Conservation (phyloP, 2,888 invertebrate species). For the Tenthredo amoena region DNA sequence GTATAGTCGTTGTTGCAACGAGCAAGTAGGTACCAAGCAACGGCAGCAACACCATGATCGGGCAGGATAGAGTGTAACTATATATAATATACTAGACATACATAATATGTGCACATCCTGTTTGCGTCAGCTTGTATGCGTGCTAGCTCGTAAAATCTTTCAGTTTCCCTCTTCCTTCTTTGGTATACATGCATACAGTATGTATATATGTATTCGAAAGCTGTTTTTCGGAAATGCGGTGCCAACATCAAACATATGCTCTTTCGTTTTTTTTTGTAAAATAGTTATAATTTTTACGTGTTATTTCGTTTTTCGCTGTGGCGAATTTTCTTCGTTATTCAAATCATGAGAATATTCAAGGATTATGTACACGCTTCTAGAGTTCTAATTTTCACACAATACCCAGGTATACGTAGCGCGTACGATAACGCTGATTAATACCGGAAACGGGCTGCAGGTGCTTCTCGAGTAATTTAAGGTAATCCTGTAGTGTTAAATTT, state of each 20-base stretch:
- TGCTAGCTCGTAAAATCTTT: conserved; percentile 34
- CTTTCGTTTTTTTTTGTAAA: no score
- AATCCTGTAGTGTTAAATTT: conserved; percentile 3
- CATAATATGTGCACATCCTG: conserved; percentile 46
- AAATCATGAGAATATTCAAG: not conserved
- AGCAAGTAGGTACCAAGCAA: not conserved
- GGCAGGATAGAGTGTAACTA: conserved; percentile 31
- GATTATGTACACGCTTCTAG: not conserved
- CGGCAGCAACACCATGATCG: not conserved
- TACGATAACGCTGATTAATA: not conserved
- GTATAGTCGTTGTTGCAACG: not conserved
- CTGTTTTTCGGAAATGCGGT: no score
- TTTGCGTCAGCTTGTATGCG: conserved; percentile 32
- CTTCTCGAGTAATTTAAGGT: conserved; percentile 9
- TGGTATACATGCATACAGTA: not conserved
- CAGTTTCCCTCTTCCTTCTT: conserved; percentile 27
- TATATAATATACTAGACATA: conserved; percentile 13
- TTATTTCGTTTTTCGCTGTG: no score
- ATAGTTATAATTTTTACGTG: no score
- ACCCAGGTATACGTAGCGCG: not conserved
- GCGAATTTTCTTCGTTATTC: not conserved
- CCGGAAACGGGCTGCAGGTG: conserved; percentile 22
- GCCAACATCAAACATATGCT: no score
- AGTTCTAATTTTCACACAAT: not conserved
- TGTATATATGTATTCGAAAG: no score